phyloP scores from a whole-genome alignment of 2,113 vertebrate species.

The Philantomba maxwellii region DNA sequence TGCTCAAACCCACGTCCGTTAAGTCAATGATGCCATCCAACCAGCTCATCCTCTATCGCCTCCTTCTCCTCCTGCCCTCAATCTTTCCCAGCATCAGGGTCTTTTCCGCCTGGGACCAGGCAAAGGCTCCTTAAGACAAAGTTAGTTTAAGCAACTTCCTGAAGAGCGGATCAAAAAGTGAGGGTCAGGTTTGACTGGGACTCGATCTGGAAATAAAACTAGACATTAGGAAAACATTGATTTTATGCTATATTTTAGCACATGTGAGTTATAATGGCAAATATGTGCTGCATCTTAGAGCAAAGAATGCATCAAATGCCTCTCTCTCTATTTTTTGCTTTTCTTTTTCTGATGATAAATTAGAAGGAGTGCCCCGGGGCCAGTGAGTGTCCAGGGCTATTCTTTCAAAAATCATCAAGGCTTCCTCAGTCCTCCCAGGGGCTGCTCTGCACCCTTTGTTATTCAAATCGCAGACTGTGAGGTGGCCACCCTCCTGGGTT shows the following conservation, averaged over 20 bases:
- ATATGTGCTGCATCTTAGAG: background rate
- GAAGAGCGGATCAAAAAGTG: background rate
- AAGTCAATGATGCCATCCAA: background rate
- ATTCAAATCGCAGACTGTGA: background rate
- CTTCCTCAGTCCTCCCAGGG: background rate
- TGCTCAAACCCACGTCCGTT: background rate
- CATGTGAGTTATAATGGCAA: background rate
- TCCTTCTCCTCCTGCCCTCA: background rate
- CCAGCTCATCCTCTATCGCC: background rate
- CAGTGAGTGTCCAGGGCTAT: background rate
- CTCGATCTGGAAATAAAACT: background rate
- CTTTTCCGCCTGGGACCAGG: background rate
- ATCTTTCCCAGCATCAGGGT: background rate
- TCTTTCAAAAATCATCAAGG: background rate
- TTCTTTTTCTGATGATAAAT: background rate
- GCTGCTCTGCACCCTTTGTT: background rate
- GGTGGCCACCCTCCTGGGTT: accelerated
- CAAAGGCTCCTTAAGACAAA: background rate
- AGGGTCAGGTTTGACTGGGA: background rate
- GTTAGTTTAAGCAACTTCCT: background rate
- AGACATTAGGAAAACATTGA: background rate
- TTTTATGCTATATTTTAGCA: background rate
- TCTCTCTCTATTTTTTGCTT: background rate
- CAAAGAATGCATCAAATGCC: background rate
- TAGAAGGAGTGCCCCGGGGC: background rate